A percentile compares a stretch with the other conserved stretches of the same genome.
phyloP scores from a whole-genome alignment of 2,113 vertebrate genomes.

The Echinops telfairi region DNA sequence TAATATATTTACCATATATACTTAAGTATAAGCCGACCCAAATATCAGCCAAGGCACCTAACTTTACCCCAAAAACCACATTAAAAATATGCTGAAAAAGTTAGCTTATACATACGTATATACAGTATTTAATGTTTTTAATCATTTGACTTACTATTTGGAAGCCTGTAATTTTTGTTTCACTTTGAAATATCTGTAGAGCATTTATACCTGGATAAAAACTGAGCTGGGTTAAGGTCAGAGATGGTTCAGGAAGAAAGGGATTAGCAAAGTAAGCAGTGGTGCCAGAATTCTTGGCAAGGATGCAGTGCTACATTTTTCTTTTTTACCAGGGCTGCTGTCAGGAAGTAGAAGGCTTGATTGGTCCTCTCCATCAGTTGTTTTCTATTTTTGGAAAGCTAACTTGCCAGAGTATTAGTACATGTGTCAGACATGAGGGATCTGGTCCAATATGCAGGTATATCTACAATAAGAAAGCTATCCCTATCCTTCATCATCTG shows the following conservation, averaged over 20 bases:
- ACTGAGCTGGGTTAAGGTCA: not conserved
- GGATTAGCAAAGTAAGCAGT: constrained; percentile 36
- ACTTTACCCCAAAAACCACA: no score
- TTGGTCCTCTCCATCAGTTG: not conserved
- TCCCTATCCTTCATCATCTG: not conserved
- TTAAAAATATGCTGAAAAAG: no score
- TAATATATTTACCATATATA: no score
- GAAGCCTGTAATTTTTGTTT: not conserved
- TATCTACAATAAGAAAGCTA: not conserved
- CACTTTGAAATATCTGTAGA: not conserved
- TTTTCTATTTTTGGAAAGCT: constrained; percentile 62
- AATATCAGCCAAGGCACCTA: no score
- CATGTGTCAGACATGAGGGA: not conserved
- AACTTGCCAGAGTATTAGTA: not conserved
- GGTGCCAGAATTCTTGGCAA: constrained; percentile 44
- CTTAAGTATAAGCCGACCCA: no score
- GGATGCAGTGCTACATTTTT: constrained; percentile 57
- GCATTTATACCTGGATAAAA: not conserved
- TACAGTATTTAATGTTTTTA: no score
- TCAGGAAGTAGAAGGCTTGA: constrained; percentile 46
- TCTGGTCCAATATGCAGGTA: not conserved
- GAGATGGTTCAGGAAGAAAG: constrained; percentile 29
- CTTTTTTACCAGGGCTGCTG: not conserved
- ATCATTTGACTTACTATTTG: not conserved
- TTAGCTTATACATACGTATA: no score